These are phyloP conservation scores for Tipula lateralis DNA, from an alignment of 2,888 invertebrate genomes.

Conservation along the genomic window DNA sequence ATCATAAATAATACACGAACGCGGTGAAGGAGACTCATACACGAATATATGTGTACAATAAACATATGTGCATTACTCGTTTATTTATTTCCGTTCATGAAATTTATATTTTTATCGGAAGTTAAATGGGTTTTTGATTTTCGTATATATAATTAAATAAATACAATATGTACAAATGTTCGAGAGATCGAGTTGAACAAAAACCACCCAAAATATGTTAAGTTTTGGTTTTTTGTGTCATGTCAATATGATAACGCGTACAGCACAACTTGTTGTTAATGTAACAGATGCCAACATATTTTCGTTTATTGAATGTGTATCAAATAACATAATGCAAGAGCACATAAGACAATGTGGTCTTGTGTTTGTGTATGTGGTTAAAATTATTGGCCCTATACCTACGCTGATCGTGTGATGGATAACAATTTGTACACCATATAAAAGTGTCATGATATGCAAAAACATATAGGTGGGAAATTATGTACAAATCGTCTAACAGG, in stretches of 20 bases:
- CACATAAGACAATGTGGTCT: not conserved
- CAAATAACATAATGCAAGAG: not conserved
- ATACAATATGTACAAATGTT: not conserved
- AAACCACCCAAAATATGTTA: not conserved
- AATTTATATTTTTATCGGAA: not conserved
- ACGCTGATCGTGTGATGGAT: not conserved
- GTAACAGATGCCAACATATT: conserved; percentile 8
- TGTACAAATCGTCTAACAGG: too few species aligned
- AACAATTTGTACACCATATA: not conserved
- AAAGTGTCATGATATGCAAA: not conserved
- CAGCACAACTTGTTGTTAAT: not conserved
- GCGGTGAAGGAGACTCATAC: not conserved
- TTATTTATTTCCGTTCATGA: not conserved
- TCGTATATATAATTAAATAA: not conserved
- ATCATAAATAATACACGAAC: not conserved
- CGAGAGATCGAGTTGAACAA: not conserved
- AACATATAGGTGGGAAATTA: too few species aligned
- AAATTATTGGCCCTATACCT: not conserved
- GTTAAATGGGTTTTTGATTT: not conserved
- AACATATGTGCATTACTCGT: not conserved
- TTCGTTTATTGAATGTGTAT: not conserved
- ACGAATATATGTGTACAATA: not conserved
- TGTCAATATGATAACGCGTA: not conserved
- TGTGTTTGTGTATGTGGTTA: not conserved
- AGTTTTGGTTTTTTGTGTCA: not conserved